Evolutionary conservation across 2,888 invertebrate species (phyloP).

Genomic region (Pherbina coryleti): DNA sequence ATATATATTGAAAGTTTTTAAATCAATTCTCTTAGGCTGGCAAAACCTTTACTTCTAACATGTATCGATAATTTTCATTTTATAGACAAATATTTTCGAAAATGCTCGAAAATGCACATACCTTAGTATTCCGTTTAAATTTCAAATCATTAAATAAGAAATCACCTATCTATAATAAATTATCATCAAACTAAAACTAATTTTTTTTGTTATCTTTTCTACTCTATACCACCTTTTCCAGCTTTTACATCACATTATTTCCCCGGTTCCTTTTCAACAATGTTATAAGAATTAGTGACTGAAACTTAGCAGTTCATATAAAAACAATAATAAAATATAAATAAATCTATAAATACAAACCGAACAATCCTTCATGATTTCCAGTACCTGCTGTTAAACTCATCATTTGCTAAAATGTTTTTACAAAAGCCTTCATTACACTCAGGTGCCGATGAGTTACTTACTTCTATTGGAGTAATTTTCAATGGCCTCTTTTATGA

Average conservation of each 20-base stretch:
- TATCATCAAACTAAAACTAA: conserved; percentile 39
- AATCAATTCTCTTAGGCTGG: too few relatives aligned
- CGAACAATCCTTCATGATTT: background rate
- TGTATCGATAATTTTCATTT: background rate
- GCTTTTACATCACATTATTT: conserved; percentile 68
- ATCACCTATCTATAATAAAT: too few relatives aligned
- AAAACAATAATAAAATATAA: conserved; percentile 3
- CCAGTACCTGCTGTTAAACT: conserved; percentile 19
- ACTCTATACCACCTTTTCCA: conserved; percentile 58
- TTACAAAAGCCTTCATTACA: background rate
- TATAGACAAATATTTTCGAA: background rate
- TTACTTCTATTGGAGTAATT: background rate
- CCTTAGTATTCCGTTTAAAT: conserved; percentile 19
- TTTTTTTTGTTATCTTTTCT: conserved; percentile 37
- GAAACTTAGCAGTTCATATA: conserved; percentile 17
- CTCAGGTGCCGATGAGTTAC: conserved; percentile 12
- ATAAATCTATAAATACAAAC: background rate
- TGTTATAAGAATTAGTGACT: conserved; percentile 46
- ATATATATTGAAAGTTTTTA: too few relatives aligned
- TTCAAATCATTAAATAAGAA: conserved; percentile 36
- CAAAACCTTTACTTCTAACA: background rate
- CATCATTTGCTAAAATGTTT: background rate
- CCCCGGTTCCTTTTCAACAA: conserved; percentile 65
- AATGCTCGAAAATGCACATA: conserved; percentile 10
- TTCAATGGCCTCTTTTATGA: background rate